Evolutionary conservation across 2,113 vertebrate species (phyloP), one percentile per base, ranked within the genome.

Genomic region (Xerus inauris): DNA sequence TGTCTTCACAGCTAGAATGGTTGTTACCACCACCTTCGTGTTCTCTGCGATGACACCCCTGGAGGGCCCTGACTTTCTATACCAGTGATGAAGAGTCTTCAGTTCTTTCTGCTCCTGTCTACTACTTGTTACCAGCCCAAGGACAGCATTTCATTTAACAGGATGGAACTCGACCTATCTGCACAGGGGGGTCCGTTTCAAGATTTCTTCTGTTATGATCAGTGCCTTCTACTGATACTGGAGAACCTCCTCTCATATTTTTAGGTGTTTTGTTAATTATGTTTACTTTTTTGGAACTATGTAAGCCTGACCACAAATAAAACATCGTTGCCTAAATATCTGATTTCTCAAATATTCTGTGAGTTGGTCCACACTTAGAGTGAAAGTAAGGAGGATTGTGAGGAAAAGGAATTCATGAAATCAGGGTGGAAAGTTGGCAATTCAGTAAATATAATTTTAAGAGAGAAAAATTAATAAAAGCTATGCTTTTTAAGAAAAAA

Each of bases 151-250:
- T 83, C 54, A 2, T 28, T 28, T 26, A 10, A n/a, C 1, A 8
- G 71, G 40, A 17, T 3, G 1, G 22, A 54, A 40, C 38, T 76
- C 24, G 75, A 42, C 30, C 0, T 64, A 2, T 64, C 93, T 47
- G 28, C 80, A 64, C 9, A 20, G 54, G 62, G 93, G 62, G 32
- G 89, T 19, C 87, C 3, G 0, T 1, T 4, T 87, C 72, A 30
- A 0, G 2, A 81, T 87, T 96, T 96, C 54, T 73, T 76, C 64
- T 93, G 89, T 95, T 88, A 87, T 80, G 89, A 69, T 77, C 95
- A 95, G 98, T 98, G 98, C 98, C 98, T 98, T 97, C 98, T 97
- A 57, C 96, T 97, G 96, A 95, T 90, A 30, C 80, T 38, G 22
- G 73, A 51, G 69, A 47, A 0, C 51, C 45, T 96, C 93, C 85